Percentiles rank a stretch among this genome's conserved stretches.
phyloP scores from a whole-genome alignment of 2,113 vertebrate species.

The Triplophysa tibetana region DNA sequence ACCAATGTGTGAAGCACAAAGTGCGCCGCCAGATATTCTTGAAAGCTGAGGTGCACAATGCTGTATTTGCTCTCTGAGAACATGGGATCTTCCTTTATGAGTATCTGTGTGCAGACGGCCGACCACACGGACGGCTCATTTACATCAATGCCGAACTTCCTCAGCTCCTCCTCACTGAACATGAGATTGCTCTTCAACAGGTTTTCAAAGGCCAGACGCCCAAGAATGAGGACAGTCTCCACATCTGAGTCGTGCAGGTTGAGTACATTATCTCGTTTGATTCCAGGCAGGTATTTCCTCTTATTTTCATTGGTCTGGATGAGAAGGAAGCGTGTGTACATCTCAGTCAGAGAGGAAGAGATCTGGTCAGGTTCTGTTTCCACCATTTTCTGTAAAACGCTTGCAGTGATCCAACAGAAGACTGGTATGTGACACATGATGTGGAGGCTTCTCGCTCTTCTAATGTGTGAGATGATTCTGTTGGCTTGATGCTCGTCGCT shows the following conservation, averaged over 20 bases:
- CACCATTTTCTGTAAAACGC: conserved; percentile 45
- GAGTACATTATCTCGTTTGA: neutral
- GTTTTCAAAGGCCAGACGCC: conserved; percentile 25
- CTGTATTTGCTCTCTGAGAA: conserved; percentile 22
- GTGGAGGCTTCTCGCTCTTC: neutral
- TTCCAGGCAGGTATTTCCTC: neutral
- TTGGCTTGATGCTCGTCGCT: neutral
- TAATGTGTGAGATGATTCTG: neutral
- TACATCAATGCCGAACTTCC: neutral
- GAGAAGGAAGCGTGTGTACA: conserved; percentile 34
- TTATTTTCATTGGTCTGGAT: conserved; percentile 31
- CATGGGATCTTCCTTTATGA: conserved; percentile 32
- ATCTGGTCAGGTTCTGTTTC: neutral
- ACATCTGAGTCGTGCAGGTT: neutral
- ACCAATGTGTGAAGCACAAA: neutral
- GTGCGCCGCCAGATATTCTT: neutral
- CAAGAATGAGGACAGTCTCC: conserved; percentile 21
- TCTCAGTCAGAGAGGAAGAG: conserved; percentile 30
- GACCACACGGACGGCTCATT: neutral
- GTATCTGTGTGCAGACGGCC: conserved; percentile 25
- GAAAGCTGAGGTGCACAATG: conserved; percentile 19
- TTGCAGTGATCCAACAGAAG: conserved; percentile 57
- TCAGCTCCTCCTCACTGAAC: conserved; percentile 25
- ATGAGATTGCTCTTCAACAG: conserved; percentile 20
- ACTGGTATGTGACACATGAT: conserved; percentile 56